phyloP scores from a whole-genome alignment of 2,113 vertebrate genomes.

The Ctenomys sociabilis region DNA sequence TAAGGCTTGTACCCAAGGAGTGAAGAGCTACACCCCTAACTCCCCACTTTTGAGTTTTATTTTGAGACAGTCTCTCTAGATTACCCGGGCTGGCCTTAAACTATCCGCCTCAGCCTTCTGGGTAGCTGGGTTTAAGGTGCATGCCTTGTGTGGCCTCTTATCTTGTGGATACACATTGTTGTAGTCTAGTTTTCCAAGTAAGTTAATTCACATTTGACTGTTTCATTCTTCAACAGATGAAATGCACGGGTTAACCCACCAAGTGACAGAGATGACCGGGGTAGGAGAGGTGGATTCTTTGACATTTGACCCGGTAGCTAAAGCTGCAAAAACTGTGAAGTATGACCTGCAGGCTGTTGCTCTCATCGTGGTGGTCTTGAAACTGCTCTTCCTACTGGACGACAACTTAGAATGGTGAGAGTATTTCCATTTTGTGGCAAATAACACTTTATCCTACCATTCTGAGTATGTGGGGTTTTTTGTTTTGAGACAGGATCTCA shows the following conservation, averaged over 20 bases:
- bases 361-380: constrained; percentile 91
- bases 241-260: constrained; percentile 89
- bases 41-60: background rate
- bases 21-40: background rate
- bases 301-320: constrained; percentile 85
- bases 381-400: constrained; percentile 92
- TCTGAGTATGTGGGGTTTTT: background rate
- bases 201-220: constrained; percentile 57
- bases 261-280: constrained; percentile 85
- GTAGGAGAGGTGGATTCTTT: constrained; percentile 84
- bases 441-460: background rate
- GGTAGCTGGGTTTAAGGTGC: background rate
- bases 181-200: background rate
- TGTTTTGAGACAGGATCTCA: background rate
- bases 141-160: background rate
- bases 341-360: constrained; percentile 92
- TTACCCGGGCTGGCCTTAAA: background rate
- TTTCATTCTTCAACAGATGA: constrained; percentile 85
- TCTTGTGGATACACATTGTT: background rate
- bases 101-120: background rate
- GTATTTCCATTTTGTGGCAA: background rate
- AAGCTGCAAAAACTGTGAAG: constrained; percentile 81
- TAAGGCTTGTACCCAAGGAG: background rate
- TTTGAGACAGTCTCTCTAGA: background rate
- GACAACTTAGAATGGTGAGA: constrained; percentile 93